phyloP scores from a whole-genome alignment of 2,888 invertebrate species.

The Hyppa rectilinea region DNA sequence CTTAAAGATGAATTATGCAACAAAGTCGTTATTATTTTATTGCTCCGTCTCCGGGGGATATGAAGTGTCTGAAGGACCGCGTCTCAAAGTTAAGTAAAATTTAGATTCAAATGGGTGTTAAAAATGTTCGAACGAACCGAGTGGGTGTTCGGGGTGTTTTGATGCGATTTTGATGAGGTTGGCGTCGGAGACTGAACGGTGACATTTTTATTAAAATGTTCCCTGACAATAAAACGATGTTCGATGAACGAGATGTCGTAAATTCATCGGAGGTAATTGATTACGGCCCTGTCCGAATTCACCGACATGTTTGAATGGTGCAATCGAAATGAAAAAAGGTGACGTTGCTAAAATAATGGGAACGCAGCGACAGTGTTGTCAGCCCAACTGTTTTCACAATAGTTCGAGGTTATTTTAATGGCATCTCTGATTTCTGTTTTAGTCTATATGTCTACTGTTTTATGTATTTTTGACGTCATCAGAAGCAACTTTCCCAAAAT shows the following conservation, averaged over 20 bases:
- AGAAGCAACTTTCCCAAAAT: too few species aligned
- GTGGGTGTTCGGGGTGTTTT: conserved; percentile 78
- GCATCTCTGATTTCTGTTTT: too few species aligned
- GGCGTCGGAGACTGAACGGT: conserved; percentile 66
- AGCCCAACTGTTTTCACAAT: too few species aligned
- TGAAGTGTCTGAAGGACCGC: conserved; percentile 75
- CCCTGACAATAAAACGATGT: conserved; percentile 75
- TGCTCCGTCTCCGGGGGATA: conserved; percentile 74
- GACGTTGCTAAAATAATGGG: conserved; percentile 70
- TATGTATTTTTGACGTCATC: too few species aligned
- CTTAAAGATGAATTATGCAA: conserved; percentile 69
- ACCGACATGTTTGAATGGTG: conserved; percentile 66
- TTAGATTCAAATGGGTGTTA: conserved; percentile 85
- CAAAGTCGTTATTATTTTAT: conserved; percentile 80
- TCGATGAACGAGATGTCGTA: conserved; percentile 79
- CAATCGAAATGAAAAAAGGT: conserved; percentile 72
- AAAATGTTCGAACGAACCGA: conserved; percentile 80
- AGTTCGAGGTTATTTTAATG: too few species aligned
- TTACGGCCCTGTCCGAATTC: conserved; percentile 69
- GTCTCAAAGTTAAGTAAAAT: conserved; percentile 80
- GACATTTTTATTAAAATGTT: conserved; percentile 83
- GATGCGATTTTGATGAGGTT: conserved; percentile 86
- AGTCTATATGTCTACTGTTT: too few species aligned
- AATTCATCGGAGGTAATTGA: conserved; percentile 79
- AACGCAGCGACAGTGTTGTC: conserved; percentile 64